phyloP scores from a whole-genome alignment of 2,113 vertebrate species.

The Megaleporinus macrocephalus region DNA sequence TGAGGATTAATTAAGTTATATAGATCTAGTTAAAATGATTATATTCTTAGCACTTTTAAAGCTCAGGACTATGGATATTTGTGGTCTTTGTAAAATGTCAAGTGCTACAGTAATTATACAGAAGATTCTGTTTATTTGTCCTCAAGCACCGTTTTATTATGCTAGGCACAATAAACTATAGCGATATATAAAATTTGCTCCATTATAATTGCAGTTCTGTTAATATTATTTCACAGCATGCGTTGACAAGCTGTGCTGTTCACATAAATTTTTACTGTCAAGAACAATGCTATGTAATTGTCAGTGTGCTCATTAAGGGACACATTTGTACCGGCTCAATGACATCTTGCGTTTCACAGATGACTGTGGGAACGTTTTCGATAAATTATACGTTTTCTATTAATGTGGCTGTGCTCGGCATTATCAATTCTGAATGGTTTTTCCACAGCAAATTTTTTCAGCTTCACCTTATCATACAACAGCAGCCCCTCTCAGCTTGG shows the following conservation, averaged over 20 bases:
- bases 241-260: conserved; percentile 73
- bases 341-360: conserved; percentile 78
- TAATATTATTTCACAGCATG: conserved; percentile 78
- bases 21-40: conserved; percentile 73
- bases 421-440: conserved; percentile 80
- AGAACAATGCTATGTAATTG: conserved; percentile 69
- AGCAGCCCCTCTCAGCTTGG: conserved; percentile 68
- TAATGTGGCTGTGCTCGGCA: conserved; percentile 67
- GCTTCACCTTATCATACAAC: conserved; percentile 75
- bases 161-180: conserved; percentile 72
- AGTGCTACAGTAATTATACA: conserved; percentile 79
- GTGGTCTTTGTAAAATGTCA: conserved; percentile 72
- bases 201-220: conserved; percentile 78
- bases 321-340: conserved; percentile 71
- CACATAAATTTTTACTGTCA: conserved; percentile 72
- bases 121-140: conserved; percentile 78
- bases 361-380: conserved; percentile 69
- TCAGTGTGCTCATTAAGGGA: conserved; percentile 73
- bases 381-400: conserved; percentile 78
- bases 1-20: conserved; percentile 81
- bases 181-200: conserved; percentile 48
- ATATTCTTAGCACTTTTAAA: conserved; percentile 63
- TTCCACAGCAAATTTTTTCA: conserved; percentile 65
- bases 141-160: conserved; percentile 77
- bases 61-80: conserved; percentile 70